Conservation (phyloP, 2,888 invertebrate species). For the Lochmaea capreae region DNA sequence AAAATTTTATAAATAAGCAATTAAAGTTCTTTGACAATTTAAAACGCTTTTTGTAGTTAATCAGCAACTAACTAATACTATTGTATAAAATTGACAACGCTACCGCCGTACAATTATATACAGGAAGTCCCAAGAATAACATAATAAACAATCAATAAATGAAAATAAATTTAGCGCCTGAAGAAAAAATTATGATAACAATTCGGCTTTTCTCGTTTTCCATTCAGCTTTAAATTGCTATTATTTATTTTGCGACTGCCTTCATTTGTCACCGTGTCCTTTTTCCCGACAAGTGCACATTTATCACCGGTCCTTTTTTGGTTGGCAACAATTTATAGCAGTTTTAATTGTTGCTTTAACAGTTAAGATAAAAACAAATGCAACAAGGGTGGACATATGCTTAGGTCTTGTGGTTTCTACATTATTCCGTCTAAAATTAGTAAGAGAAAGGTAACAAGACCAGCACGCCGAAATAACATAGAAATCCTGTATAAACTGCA, state of each 20-base stretch:
- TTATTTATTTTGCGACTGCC: not conserved
- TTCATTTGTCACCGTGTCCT: not conserved
- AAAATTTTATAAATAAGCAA: not conserved
- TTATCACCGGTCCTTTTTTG: not conserved
- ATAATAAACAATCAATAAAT: too few species aligned
- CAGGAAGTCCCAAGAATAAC: too few species aligned
- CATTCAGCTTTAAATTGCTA: not conserved
- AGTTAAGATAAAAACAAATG: not conserved
- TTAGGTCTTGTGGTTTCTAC: too few species aligned
- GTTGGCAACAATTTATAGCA: not conserved
- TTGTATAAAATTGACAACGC: too few species aligned
- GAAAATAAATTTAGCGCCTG: too few species aligned
- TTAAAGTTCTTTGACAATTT: not conserved
- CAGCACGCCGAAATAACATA: too few species aligned
- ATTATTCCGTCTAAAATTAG: too few species aligned
- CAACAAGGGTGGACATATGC: not conserved
- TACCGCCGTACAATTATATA: too few species aligned
- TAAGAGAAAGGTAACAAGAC: too few species aligned
- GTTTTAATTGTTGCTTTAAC: not conserved
- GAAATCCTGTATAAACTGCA: too few species aligned
- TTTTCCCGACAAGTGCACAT: not conserved
- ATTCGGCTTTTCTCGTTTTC: conserved; percentile 4
- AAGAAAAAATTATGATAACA: not conserved
- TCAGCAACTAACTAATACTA: too few species aligned
- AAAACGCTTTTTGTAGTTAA: not conserved